Base-by-base conservation (phyloP, 2,113 vertebrate species). In the Phainopepla nitens region DNA sequence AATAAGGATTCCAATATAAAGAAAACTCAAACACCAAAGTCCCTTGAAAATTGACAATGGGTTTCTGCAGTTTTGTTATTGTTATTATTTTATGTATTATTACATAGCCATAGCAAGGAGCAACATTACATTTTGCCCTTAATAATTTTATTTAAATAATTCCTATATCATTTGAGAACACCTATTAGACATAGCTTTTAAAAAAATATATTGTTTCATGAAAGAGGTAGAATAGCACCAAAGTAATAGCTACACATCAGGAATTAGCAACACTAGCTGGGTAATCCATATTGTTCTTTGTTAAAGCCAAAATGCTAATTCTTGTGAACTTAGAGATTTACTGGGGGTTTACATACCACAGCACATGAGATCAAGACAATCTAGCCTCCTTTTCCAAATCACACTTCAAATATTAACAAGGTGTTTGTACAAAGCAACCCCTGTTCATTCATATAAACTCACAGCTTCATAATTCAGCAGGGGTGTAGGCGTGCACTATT, bases 181-280 rank as follows among this genome's bases (percentile, higher is more conserved):
- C 29, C 3, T n/a, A 6, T 17, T 28, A 17, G 56, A 24, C 44
- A 51, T 11, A 56, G 0, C 2, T 76, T 69, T 42, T 9, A 0
- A 5, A 58, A 31, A 31, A 27, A 8, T 2, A 0, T 18, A 25
- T 25, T 49, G 1, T 44, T 72, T 62, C 31, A 31, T 24, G 5
- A 64, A 20, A 53, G 13, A 51, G 42, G 6, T 36, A 36, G 45
- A 80, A 60, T 13, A 39, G 16, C 51, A 76, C 18, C 6, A 39
- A 69, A 90, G 9, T 51, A 70, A 42, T 7, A 66, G 15, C 22
- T 35, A 7, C 14, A 35, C 7, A 13, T 4, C 21, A 42, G 29
- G 31, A 76, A 77, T 33, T 28, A 68, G 10, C 12, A 27, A 44
- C 23, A 16, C 27, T 6, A 68, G 21, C 41, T 60, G 41, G 50